A percentile compares a stretch with the other conserved stretches of the same genome.
These are phyloP conservation scores for Acanthisitta chloris DNA, from an alignment of 2,113 vertebrate species.

Conservation along the genomic window DNA sequence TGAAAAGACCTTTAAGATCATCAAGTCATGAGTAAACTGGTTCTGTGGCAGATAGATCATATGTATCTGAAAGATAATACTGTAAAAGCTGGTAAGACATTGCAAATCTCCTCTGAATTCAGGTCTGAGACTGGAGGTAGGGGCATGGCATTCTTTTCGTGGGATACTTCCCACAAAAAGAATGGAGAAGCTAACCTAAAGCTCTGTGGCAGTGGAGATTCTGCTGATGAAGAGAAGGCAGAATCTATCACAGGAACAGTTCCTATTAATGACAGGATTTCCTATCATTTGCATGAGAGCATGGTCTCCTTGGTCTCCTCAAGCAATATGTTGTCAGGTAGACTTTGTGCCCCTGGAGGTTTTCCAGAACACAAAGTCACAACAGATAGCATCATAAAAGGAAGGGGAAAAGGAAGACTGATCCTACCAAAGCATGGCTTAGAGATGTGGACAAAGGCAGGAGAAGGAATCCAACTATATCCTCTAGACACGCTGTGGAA, in stretches of 20 bases:
- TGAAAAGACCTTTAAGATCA: not conserved
- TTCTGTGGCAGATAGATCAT: not conserved
- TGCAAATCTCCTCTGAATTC: not conserved
- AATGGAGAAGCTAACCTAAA: not conserved
- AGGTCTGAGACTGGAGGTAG: not conserved
- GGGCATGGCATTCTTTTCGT: no score
- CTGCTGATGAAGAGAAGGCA: not conserved
- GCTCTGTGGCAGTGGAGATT: not conserved
- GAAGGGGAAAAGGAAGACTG: constrained; percentile 33
- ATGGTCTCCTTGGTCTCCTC: not conserved
- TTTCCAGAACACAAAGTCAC: not conserved
- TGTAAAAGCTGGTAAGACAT: not conserved
- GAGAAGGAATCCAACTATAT: not conserved
- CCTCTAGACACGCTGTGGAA: not conserved
- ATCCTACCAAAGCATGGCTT: not conserved
- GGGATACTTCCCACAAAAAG: not conserved
- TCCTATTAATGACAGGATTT: constrained; percentile 54
- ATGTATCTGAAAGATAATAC: not conserved
- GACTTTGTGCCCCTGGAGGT: not conserved
- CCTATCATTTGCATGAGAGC: not conserved
- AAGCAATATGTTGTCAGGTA: not conserved
- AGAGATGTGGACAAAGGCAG: not conserved
- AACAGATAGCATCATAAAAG: not conserved
- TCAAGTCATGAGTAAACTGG: not conserved
- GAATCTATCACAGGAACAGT: not conserved